phyloP scores from a whole-genome alignment of 2,888 invertebrate species.

The Adelphocoris suturalis region DNA sequence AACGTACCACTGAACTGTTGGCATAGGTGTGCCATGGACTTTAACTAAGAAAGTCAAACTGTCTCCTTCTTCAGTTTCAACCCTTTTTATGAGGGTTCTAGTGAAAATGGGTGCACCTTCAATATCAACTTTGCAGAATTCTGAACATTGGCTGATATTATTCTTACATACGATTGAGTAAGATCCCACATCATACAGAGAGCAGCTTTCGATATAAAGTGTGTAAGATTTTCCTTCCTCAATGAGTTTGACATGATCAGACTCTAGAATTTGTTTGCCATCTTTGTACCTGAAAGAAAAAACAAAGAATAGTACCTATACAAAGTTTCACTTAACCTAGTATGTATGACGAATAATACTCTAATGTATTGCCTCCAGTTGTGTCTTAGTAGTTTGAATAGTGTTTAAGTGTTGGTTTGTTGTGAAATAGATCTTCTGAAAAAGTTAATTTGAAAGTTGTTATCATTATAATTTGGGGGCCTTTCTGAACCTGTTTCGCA shows the following conservation, averaged over 20 bases:
- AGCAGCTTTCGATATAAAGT: constrained; percentile 85
- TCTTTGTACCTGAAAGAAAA: constrained; percentile 86
- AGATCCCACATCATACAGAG: constrained; percentile 90
- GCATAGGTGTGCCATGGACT: constrained; percentile 90
- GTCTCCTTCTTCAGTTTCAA: constrained; percentile 87
- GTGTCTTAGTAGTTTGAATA: no score
- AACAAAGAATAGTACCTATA: not conserved
- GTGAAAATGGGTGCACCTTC: constrained; percentile 88
- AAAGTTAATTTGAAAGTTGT: no score
- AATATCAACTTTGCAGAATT: constrained; percentile 93
- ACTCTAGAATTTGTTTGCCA: constrained; percentile 87
- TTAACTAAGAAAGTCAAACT: constrained; percentile 87
- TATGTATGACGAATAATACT: no score
- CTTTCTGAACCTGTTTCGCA: no score
- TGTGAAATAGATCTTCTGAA: no score
- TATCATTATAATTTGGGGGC: no score
- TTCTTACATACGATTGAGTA: constrained; percentile 93
- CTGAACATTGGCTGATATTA: constrained; percentile 93
- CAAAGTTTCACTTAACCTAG: no score
- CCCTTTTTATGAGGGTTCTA: constrained; percentile 84
- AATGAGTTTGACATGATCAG: constrained; percentile 87
- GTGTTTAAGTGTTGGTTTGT: no score
- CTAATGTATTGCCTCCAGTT: no score
- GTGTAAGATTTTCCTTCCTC: constrained; percentile 85
- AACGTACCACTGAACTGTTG: constrained; percentile 89